Percentiles rank a stretch among this genome's conserved stretches.
Conservation (phyloP, 2,797 vertebrate species). For the Eupleurogrammus muticus region DNA sequence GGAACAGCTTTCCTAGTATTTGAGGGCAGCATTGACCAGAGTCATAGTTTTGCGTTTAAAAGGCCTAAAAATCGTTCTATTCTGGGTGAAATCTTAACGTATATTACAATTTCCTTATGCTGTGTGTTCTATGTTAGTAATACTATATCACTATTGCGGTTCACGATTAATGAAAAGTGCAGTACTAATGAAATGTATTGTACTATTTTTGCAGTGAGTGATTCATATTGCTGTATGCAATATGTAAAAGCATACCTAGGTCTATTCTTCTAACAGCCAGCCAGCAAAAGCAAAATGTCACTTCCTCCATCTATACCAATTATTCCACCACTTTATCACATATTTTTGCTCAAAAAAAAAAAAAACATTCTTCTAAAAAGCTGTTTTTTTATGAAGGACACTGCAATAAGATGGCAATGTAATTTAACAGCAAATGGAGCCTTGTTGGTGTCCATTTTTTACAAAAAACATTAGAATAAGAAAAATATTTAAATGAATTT, state of each 20-base stretch:
- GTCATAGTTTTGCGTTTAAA: too few species aligned
- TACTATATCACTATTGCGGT: too few species aligned
- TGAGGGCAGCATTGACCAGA: too few species aligned
- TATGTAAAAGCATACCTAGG: constrained; percentile 19
- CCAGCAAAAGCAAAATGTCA: constrained; percentile 36
- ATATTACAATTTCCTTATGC: too few species aligned
- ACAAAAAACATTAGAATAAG: background rate
- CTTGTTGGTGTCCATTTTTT: constrained; percentile 2
- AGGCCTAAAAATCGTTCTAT: too few species aligned
- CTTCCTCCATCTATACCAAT: constrained; percentile 25
- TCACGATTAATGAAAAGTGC: too few species aligned
- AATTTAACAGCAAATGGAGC: background rate
- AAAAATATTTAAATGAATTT: constrained; percentile 20
- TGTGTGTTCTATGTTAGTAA: too few species aligned
- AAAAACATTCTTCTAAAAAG: background rate
- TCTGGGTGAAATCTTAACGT: too few species aligned
- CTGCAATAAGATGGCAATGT: background rate
- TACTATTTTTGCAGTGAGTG: background rate
- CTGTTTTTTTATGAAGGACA: too few species aligned
- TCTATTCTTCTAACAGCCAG: constrained; percentile 28
- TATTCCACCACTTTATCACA: constrained; percentile 17
- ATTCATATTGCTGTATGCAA: constrained; percentile 43
- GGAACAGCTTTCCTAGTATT: too few species aligned
- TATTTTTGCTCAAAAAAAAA: constrained; percentile 13
- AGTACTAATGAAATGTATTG: too few species aligned